Base-by-base conservation (phyloP, 2,888 invertebrate species). In the Acheta domesticus region DNA sequence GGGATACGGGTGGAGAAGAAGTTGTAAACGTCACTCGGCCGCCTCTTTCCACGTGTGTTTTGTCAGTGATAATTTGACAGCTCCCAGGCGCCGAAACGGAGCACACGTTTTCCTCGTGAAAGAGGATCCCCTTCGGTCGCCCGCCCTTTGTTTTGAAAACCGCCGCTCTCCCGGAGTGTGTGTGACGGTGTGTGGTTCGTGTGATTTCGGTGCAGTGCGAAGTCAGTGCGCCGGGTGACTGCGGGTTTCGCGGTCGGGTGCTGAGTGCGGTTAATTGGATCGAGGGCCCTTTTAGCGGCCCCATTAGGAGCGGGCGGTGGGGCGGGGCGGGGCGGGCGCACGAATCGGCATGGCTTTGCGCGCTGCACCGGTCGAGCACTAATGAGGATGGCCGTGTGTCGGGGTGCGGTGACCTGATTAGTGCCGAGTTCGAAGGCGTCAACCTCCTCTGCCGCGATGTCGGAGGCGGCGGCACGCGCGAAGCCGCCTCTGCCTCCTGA, bases 401-500 rank as follows among this genome's bases (percentile, higher is more conserved):
- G 62, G 20, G 73, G 77, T 14, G 73, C 73, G 11, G 77, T 77
- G 73, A 77, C 77, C 77, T 77, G 77, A 77, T 77, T 73, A 48
- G 11, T 77, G 21, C 48, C 21, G 21, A 77, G 36, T 36, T 62
- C 62, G 11, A 16, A 23, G 16, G n/a, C 62, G 62, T n/a, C 62
- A 36, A 36, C 36, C n/a, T 62, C 62, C n/a, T n/a, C 62, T 1
- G 62, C n/a, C 62, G 62, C 62, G 12, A 62, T 62, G 62, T 62
- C 62, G n/a, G 62, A 62, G 62, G 62, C 62, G 62, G 62, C 62
- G 62, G 62, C 62, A 62, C 62, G 62, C 62, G 62, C 62, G 62
- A 62, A 62, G 62, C 62, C 62, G 8, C 62, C 62, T n/a, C 62
- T n/a, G n/a, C 62, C 62, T 62, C 62, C 62, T 62, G 78, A 78